These are phyloP conservation scores for Oreochromis mossambicus DNA, from an alignment of 2,797 vertebrate species.

Conservation along the genomic window DNA sequence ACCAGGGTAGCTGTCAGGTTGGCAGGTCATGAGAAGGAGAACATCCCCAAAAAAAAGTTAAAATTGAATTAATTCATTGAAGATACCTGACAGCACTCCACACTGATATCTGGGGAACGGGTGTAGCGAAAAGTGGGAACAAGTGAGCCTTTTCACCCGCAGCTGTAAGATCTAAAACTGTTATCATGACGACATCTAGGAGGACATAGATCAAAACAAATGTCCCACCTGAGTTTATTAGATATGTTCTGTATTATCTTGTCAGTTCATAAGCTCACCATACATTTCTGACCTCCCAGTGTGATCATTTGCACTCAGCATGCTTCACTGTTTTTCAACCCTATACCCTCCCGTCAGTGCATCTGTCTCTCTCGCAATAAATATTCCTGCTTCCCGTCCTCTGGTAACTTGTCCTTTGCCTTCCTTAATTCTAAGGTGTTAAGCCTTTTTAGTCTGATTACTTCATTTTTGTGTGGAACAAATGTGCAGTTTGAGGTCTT, in stretches of 20 bases:
- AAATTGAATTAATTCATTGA: background rate
- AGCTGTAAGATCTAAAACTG: background rate
- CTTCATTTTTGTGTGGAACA: background rate
- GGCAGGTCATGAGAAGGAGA: background rate
- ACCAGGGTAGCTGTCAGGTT: background rate
- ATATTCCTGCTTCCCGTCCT: background rate
- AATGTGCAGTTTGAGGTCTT: background rate
- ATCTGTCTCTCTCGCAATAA: background rate
- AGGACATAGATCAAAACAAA: background rate
- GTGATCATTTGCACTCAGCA: fast-evolving
- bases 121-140: background rate
- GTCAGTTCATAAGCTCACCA: background rate
- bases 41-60: background rate
- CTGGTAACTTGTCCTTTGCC: background rate
- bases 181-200: background rate
- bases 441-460: background rate
- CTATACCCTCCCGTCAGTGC: background rate
- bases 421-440: background rate
- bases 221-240: background rate
- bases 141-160: background rate
- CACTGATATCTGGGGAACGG: background rate
- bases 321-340: background rate
- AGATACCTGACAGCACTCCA: background rate
- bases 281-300: background rate
- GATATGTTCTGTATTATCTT: background rate